Evolutionary conservation across 2,113 vertebrate species (phyloP).

Genomic region (Bolborhynchus lineola): DNA sequence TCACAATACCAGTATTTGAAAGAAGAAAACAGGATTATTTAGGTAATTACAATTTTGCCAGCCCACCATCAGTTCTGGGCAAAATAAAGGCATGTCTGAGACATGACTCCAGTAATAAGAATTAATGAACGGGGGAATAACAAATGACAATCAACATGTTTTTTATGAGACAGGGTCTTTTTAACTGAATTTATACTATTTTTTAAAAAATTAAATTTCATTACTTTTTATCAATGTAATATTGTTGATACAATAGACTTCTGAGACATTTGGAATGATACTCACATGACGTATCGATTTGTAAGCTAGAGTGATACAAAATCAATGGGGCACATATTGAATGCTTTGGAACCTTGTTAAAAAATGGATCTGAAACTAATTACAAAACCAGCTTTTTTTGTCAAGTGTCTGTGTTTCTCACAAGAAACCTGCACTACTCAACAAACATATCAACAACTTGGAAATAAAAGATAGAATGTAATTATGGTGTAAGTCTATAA

Average conservation of each 20-base stretch:
- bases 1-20: neutral
- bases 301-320: slow-evolving; percentile 10
- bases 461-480: slow-evolving; percentile 23
- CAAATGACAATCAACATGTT: neutral
- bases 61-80: neutral
- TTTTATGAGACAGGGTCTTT: neutral
- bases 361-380: slow-evolving; percentile 24
- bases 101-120: neutral
- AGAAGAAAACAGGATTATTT: neutral
- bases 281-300: neutral
- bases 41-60: neutral
- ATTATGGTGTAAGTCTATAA: slow-evolving; percentile 39
- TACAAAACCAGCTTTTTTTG: neutral
- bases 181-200: neutral
- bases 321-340: neutral
- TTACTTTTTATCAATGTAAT: neutral
- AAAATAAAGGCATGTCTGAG: neutral
- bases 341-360: neutral
- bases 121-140: neutral
- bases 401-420: neutral
- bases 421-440: neutral
- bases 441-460: slow-evolving; percentile 25
- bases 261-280: neutral
- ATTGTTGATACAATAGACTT: neutral
- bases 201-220: neutral